Evolutionary conservation across 1,140 invertebrate genomes (phyloP).

Genomic region (Holotrichia oblita): DNA sequence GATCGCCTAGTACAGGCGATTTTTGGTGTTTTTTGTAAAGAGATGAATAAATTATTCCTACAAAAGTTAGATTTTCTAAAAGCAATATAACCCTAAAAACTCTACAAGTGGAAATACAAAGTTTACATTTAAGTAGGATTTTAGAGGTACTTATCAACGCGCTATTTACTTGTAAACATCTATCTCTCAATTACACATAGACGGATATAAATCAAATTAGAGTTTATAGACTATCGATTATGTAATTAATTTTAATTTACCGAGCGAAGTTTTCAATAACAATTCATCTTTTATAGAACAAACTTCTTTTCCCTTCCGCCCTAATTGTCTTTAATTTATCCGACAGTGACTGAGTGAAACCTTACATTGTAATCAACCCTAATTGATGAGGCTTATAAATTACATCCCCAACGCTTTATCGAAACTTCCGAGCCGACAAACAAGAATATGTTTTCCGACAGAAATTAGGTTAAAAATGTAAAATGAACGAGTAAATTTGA

Average conservation of each 20-base stretch:
- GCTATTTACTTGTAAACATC: too few relatives aligned
- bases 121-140: too few relatives aligned
- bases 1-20: too few relatives aligned
- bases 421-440: constrained; percentile 16
- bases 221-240: constrained; percentile 6
- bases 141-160: too few relatives aligned
- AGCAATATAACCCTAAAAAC: too few relatives aligned
- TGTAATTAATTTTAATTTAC: constrained; percentile 26
- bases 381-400: constrained; percentile 34
- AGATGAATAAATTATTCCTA: too few relatives aligned
- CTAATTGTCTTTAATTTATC: constrained; percentile 27
- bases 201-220: too few relatives aligned
- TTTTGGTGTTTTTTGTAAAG: too few relatives aligned
- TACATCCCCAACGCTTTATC: constrained; percentile 16
- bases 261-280: constrained; percentile 19
- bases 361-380: constrained; percentile 32
- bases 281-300: constrained; percentile 6
- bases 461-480: constrained; percentile 24
- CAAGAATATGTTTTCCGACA: not conserved
- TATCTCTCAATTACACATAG: too few relatives aligned
- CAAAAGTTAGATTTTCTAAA: too few relatives aligned
- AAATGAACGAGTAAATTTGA: not conserved
- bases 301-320: constrained; percentile 24
- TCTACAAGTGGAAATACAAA: too few relatives aligned
- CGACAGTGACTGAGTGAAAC: constrained; percentile 30